Percentiles rank a stretch among this genome's conserved stretches.
Evolutionary conservation across 1,140 invertebrate genomes (phyloP).

Genomic region (Drosophila funebris): DNA sequence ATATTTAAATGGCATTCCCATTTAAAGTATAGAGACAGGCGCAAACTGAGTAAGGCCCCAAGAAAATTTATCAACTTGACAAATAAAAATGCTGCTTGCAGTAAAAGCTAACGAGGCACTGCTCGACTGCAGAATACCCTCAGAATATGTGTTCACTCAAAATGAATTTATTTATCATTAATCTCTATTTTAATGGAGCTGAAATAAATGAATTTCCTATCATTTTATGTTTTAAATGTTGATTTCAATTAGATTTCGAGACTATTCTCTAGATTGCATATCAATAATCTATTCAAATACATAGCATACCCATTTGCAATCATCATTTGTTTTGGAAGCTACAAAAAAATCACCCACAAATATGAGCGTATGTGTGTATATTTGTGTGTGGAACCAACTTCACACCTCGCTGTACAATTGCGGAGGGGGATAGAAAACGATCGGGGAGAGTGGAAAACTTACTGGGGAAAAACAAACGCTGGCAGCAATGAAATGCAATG

Average conservation of each 20-base stretch:
- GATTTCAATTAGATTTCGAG: neutral
- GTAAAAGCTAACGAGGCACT: too few relatives aligned
- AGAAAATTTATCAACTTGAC: neutral
- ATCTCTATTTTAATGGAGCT: too few relatives aligned
- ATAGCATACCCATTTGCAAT: neutral
- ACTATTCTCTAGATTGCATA: too few relatives aligned
- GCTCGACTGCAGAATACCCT: neutral
- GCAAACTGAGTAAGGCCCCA: neutral
- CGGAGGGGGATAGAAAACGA: too few relatives aligned
- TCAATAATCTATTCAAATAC: neutral
- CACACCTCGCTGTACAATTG: slow-evolving; percentile 55
- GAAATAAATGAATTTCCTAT: too few relatives aligned
- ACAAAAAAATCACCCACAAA: slow-evolving; percentile 48
- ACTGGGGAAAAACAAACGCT: slow-evolving; percentile 65
- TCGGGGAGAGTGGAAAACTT: neutral
- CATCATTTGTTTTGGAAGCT: neutral
- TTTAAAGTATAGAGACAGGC: neutral
- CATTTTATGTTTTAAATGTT: neutral
- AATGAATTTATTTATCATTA: too few relatives aligned
- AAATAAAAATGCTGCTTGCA: too few relatives aligned
- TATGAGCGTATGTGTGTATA: slow-evolving; percentile 50
- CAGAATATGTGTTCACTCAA: too few relatives aligned
- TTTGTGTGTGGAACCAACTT: slow-evolving; percentile 62
- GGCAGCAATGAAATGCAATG: slow-evolving; percentile 77
- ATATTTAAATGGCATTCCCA: neutral